Evolutionary conservation across 2,797 vertebrate species (phyloP).

Genomic region (Spizella passerina): DNA sequence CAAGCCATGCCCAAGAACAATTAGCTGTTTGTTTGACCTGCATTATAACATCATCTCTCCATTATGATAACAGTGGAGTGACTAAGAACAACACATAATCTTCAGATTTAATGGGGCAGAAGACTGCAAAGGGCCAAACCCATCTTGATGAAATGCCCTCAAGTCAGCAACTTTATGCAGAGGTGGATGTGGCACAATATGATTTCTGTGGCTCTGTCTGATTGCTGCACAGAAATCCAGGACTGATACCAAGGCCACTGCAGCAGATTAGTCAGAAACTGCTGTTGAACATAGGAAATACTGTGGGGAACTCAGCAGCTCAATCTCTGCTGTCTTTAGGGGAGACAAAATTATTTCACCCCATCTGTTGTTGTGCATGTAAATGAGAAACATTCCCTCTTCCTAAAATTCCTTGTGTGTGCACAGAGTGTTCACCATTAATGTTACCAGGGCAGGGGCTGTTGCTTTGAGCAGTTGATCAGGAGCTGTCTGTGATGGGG

Average conservation of each 20-base stretch:
- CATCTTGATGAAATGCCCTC: not conserved
- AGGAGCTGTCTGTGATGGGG: not conserved
- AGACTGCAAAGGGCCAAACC: constrained; percentile 40
- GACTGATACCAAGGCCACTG: not conserved
- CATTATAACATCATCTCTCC: constrained; percentile 24
- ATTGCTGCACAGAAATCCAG: not conserved
- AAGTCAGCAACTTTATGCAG: constrained; percentile 29
- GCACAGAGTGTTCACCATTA: not conserved
- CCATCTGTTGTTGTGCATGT: not conserved
- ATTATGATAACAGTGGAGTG: constrained; percentile 29
- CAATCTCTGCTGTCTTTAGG: not conserved
- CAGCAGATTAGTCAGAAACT: not conserved
- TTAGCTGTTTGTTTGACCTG: constrained; percentile 62
- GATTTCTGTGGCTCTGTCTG: not conserved
- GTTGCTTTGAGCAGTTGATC: not conserved
- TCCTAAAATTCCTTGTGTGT: not conserved
- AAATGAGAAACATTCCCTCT: not conserved
- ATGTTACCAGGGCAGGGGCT: not conserved
- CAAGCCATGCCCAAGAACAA: constrained; percentile 41
- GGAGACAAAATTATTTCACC: not conserved
- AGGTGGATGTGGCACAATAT: not conserved
- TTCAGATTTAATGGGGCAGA: constrained; percentile 56
- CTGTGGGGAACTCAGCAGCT: not conserved
- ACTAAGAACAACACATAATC: constrained; percentile 41
- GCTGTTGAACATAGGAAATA: not conserved